Percentiles rank a stretch among this genome's conserved stretches.
These are phyloP conservation scores for Protodeltote pygarga DNA, from an alignment of 2,888 invertebrate species.

Conservation along the genomic window DNA sequence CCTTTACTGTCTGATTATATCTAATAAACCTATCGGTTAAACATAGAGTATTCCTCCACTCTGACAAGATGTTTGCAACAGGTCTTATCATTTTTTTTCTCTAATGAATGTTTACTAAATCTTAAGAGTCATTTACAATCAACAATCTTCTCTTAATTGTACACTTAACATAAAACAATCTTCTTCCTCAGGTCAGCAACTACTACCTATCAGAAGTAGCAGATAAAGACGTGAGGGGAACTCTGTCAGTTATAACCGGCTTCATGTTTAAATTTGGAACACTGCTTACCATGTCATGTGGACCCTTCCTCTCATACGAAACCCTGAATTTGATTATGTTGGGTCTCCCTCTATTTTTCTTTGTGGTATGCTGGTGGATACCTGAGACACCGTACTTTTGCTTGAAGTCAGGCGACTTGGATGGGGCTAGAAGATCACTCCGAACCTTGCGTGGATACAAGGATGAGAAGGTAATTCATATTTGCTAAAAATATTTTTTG, in stretches of 20 bases:
- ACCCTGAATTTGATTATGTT: conserved; percentile 75
- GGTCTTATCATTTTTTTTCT: too few relatives aligned
- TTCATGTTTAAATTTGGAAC: conserved; percentile 75
- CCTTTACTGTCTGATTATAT: too few relatives aligned
- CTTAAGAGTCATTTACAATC: background rate
- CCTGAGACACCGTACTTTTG: conserved; percentile 88
- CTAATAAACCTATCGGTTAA: too few relatives aligned
- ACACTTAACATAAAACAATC: too few relatives aligned
- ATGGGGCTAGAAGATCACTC: conserved; percentile 75
- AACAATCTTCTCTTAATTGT: too few relatives aligned
- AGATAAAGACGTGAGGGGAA: conserved; percentile 78
- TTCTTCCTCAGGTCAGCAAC: conserved; percentile 80
- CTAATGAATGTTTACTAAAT: too few relatives aligned
- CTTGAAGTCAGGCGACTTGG: conserved; percentile 78
- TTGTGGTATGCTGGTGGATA: conserved; percentile 82
- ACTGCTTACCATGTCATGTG: conserved; percentile 72
- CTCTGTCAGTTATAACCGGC: conserved; percentile 66
- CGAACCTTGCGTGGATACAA: conserved; percentile 69
- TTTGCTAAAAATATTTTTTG: background rate
- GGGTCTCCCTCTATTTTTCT: conserved; percentile 76
- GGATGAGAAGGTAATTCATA: conserved; percentile 56
- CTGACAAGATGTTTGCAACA: background rate
- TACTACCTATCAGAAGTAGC: conserved; percentile 81
- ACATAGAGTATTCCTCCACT: too few relatives aligned
- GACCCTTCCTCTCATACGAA: conserved; percentile 72